A percentile compares a stretch with the other conserved stretches of the same genome.
These are phyloP conservation scores for Cheilinus undulatus DNA, from an alignment of 2,113 vertebrate species.

Conservation along the genomic window DNA sequence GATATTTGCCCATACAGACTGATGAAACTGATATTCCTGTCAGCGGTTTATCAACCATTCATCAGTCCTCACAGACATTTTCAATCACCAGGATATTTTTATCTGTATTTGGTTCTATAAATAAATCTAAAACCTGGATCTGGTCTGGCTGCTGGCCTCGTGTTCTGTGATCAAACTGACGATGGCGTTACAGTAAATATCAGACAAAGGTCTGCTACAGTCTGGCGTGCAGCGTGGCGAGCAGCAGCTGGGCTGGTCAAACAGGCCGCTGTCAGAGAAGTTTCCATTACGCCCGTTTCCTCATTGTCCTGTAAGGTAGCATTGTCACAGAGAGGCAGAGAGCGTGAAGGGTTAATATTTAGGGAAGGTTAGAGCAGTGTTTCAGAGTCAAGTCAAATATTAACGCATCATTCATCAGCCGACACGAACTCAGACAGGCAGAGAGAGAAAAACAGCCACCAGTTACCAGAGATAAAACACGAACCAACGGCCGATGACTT, in stretches of 20 bases:
- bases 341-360: background rate
- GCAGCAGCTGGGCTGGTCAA: constrained; percentile 41
- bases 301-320: constrained; percentile 19
- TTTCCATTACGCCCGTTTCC: constrained; percentile 52
- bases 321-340: background rate
- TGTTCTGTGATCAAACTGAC: background rate
- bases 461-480: too few relatives aligned
- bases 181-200: constrained; percentile 21
- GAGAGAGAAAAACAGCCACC: too few relatives aligned
- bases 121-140: too few relatives aligned
- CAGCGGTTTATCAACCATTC: too few relatives aligned
- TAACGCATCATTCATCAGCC: constrained; percentile 1
- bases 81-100: too few relatives aligned
- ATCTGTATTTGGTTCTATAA: too few relatives aligned
- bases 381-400: constrained; percentile 5
- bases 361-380: too few relatives aligned
- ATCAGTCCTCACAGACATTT: too few relatives aligned
- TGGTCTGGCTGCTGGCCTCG: background rate
- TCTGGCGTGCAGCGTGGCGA: too few relatives aligned
- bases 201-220: background rate
- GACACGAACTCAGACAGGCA: background rate
- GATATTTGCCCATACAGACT: too few relatives aligned
- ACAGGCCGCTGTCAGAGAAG: constrained; percentile 36
- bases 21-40: too few relatives aligned
- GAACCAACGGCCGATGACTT: too few relatives aligned